Evolutionary conservation across 1,140 invertebrate genomes (phyloP), one percentile per base, ranked within the genome.

Genomic region (Trichomalopsis sarcophagae): DNA sequence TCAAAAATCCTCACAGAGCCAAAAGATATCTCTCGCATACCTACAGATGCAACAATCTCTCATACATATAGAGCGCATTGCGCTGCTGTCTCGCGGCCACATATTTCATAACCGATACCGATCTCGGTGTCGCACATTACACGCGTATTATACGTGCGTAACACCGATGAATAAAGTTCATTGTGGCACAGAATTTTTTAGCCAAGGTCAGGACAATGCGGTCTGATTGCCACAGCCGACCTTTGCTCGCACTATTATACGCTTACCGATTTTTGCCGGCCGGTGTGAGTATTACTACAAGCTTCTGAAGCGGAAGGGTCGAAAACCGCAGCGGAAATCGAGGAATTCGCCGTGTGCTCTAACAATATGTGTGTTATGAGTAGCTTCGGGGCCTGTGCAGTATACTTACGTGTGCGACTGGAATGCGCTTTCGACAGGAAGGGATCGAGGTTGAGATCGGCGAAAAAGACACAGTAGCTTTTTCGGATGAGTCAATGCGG

Each of bases 131-230:
- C 66, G 62, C 50, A 14, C 71, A 36, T 74, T 55, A 74, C 17
- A 50, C 44, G 40, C 40, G 40, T 44, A 44, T 17, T 62, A 17
- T 62, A 10, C 13, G 14, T 50, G 17, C 17, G 9, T 73, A 73
- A 33, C 23, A 14, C 69, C 40, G 55, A 77, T 83, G 47, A 83
- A 84, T 78, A 84, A 77, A 83, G 74, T 50, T 78, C 44, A 71
- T 84, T 78, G 82, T 80, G 76, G 74, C n/a, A 23, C 27, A 55
- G 75, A 50, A 77, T 84, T 84, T 71, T 66, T 77, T 50, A 77
- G 30, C 27, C 82, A 84, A 84, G 75, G 74, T 84, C 75, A 36
- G 82, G 10, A 50, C 75, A 78, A 84, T 50, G 40, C 44, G 62
- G 21, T 36, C 75, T 68, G 50, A 66, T 66, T 62, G 33, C 33